These are phyloP conservation scores for Drosophila neutralis DNA, from an alignment of 2,888 invertebrate genomes.

Conservation along the genomic window DNA sequence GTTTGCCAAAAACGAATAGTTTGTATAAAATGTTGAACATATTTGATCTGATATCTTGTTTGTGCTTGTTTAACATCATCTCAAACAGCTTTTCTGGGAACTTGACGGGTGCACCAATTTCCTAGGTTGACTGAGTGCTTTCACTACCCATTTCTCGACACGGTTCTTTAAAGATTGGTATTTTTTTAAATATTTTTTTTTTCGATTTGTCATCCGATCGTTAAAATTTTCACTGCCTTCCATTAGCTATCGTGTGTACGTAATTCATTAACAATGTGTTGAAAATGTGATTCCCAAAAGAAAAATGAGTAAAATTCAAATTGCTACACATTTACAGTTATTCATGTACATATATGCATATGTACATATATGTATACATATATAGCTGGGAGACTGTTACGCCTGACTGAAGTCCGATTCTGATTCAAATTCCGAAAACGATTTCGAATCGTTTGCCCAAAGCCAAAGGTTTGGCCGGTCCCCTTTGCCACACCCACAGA, in stretches of 20 bases:
- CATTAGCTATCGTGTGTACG: slow-evolving; percentile 27
- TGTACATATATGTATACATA: not conserved
- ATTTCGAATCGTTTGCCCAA: slow-evolving; percentile 5
- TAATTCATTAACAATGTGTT: slow-evolving; percentile 67
- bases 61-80: slow-evolving; percentile 36
- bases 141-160: slow-evolving; percentile 5
- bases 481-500: slow-evolving; percentile 59
- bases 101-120: slow-evolving; percentile 2
- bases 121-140: slow-evolving; percentile 22
- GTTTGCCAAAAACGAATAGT: slow-evolving; percentile 22
- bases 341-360: not conserved
- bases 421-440: slow-evolving; percentile 7
- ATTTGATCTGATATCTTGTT: slow-evolving; percentile 41
- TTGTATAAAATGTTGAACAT: slow-evolving; percentile 19
- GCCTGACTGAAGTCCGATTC: slow-evolving; percentile 37
- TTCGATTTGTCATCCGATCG: slow-evolving; percentile 29
- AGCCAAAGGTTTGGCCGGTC: slow-evolving; percentile 42
- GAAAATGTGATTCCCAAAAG: slow-evolving; percentile 53
- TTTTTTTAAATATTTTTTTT: not conserved
- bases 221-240: slow-evolving; percentile 12
- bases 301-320: slow-evolving; percentile 39
- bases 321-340: slow-evolving; percentile 64
- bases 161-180: not conserved
- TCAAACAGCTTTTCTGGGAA: slow-evolving; percentile 31
- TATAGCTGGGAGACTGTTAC: slow-evolving; percentile 30